phyloP scores from a whole-genome alignment of 1,140 invertebrate species.

The Eurosta solidaginis region DNA sequence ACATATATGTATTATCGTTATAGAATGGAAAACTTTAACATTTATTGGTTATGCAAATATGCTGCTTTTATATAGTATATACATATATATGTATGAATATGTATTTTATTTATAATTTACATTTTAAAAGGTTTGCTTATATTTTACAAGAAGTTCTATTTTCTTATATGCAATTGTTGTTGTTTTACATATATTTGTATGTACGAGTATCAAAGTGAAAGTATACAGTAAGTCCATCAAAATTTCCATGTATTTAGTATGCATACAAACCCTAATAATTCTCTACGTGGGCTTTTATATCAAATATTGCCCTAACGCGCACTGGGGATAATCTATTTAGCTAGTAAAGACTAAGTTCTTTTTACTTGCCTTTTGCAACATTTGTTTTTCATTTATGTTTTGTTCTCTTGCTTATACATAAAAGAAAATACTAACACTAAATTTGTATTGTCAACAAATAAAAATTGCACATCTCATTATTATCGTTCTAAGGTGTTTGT shows the following conservation, averaged over 20 bases:
- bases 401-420: neutral
- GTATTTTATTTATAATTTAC: too few relatives aligned
- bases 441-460: constrained; percentile 35
- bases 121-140: neutral
- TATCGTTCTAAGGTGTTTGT: constrained; percentile 30
- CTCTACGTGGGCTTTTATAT: constrained; percentile 8
- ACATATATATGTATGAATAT: neutral
- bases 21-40: neutral
- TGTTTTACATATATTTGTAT: neutral
- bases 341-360: neutral
- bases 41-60: neutral
- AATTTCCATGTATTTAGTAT: constrained; percentile 29
- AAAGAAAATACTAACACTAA: constrained; percentile 23
- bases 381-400: constrained; percentile 9
- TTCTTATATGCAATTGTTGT: neutral
- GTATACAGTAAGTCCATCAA: constrained; percentile 35
- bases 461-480: constrained; percentile 40
- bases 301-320: neutral
- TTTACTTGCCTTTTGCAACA: constrained; percentile 29
- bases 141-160: neutral
- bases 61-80: too few relatives aligned
- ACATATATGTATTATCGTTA: neutral
- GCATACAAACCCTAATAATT: too few relatives aligned
- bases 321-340: neutral
- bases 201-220: neutral